phyloP scores from a whole-genome alignment of 2,888 invertebrate genomes.

The Synergus umbraculus region DNA sequence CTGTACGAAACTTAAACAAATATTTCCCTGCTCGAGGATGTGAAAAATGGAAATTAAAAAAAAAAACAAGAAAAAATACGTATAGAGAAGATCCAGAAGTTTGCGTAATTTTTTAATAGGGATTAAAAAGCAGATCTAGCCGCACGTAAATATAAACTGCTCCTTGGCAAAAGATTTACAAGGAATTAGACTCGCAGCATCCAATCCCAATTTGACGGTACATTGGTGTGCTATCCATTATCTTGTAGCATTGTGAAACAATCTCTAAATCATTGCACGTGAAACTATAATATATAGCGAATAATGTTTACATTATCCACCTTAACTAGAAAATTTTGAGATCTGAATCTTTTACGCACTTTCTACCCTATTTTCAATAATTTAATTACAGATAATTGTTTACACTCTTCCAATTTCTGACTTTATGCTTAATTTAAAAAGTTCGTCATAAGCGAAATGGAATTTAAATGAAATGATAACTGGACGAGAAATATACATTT shows the following conservation, averaged over 20 bases:
- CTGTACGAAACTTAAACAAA: too few species aligned
- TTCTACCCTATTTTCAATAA: neutral
- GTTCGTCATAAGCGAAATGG: too few species aligned
- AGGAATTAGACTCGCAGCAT: neutral
- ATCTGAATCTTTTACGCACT: neutral
- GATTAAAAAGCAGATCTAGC: neutral
- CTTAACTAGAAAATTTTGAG: too few species aligned
- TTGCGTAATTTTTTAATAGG: neutral
- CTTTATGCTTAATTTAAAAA: too few species aligned
- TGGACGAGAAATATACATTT: too few species aligned
- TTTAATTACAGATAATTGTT: too few species aligned
- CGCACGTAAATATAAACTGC: neutral
- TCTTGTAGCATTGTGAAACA: neutral
- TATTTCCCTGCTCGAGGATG: neutral
- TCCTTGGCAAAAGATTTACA: slow-evolving; percentile 14
- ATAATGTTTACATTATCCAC: slow-evolving; percentile 2
- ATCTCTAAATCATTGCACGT: neutral
- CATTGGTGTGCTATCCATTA: slow-evolving; percentile 25
- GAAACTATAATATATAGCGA: neutral
- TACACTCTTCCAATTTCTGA: too few species aligned
- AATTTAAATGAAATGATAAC: too few species aligned
- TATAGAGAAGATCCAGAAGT: too few species aligned
- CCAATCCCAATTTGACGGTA: slow-evolving; percentile 2
- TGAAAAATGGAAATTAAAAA: neutral
- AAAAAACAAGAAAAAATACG: neutral